Evolutionary conservation across 2,113 vertebrate species (phyloP).

Genomic region (Peucedramus taeniatus): DNA sequence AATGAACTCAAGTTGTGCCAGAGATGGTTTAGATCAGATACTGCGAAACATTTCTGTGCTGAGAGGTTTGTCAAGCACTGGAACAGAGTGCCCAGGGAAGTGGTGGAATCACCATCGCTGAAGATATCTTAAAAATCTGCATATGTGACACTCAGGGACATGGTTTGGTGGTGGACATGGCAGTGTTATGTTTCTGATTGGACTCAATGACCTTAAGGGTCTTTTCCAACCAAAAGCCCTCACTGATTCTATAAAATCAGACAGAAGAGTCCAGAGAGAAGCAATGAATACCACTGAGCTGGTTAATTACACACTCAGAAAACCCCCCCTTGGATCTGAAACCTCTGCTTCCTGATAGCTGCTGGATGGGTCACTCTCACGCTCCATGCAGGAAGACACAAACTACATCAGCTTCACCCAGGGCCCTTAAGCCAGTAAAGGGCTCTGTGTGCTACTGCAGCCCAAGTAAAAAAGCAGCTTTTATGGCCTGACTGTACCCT

Average conservation of each 20-base stretch:
- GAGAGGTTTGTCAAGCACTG: neutral
- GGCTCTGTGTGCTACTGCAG: neutral
- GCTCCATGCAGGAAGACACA: neutral
- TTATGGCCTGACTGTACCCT: neutral
- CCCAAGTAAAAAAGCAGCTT: neutral
- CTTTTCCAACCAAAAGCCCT: neutral
- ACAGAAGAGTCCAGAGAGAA: neutral
- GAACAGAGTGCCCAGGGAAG: neutral
- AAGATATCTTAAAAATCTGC: neutral
- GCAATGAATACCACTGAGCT: neutral
- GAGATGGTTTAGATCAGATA: neutral
- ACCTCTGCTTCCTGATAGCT: neutral
- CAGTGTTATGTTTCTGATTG: neutral
- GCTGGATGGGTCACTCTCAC: neutral
- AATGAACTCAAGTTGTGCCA: neutral
- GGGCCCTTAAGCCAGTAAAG: neutral
- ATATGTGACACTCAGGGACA: neutral
- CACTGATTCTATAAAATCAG: neutral
- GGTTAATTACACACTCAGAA: neutral
- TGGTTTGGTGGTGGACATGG: neutral
- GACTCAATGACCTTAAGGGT: neutral
- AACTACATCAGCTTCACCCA: neutral
- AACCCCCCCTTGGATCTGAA: neutral
- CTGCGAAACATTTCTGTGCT: neutral
- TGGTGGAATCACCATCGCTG: accelerated